Percentiles rank a stretch among this genome's conserved stretches.
Evolutionary conservation across 2,888 invertebrate genomes (phyloP).

Genomic region (Epinotia nisella): DNA sequence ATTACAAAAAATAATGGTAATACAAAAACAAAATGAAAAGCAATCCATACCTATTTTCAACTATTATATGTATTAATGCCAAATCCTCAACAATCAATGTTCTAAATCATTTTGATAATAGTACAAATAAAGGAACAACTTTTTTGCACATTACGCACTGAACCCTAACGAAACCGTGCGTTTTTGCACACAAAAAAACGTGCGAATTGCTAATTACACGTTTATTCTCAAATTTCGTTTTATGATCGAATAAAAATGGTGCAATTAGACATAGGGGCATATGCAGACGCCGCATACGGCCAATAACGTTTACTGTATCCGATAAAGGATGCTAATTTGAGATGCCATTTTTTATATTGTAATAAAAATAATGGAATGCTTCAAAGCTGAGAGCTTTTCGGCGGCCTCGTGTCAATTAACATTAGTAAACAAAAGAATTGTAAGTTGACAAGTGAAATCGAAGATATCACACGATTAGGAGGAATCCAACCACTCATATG

Average conservation of each 20-base stretch:
- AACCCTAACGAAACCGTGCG: conserved; percentile 40
- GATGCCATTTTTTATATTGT: conserved; percentile 54
- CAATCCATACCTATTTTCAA: too few relatives aligned
- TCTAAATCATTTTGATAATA: too few relatives aligned
- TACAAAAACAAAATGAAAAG: too few relatives aligned
- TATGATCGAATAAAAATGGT: conserved; percentile 58
- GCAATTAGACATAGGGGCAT: conserved; percentile 68
- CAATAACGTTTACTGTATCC: conserved; percentile 57
- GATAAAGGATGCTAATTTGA: conserved; percentile 65
- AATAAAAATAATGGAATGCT: conserved; percentile 13
- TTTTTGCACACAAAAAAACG: conserved; percentile 50
- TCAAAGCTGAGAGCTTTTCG: conserved; percentile 23
- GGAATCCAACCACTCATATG: too few relatives aligned
- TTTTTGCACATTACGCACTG: neutral
- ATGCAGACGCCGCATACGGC: conserved; percentile 58
- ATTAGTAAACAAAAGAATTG: too few relatives aligned
- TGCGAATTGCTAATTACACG: conserved; percentile 66
- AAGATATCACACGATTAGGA: too few relatives aligned
- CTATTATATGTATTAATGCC: too few relatives aligned
- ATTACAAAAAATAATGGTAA: too few relatives aligned
- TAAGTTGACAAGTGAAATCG: too few relatives aligned
- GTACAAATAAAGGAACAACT: neutral
- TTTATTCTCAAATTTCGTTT: conserved; percentile 60
- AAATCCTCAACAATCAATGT: too few relatives aligned
- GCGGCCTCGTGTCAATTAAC: conserved; percentile 5